Base-by-base conservation (phyloP, 2,113 vertebrate genomes). In the Dromiciops gliroides region DNA sequence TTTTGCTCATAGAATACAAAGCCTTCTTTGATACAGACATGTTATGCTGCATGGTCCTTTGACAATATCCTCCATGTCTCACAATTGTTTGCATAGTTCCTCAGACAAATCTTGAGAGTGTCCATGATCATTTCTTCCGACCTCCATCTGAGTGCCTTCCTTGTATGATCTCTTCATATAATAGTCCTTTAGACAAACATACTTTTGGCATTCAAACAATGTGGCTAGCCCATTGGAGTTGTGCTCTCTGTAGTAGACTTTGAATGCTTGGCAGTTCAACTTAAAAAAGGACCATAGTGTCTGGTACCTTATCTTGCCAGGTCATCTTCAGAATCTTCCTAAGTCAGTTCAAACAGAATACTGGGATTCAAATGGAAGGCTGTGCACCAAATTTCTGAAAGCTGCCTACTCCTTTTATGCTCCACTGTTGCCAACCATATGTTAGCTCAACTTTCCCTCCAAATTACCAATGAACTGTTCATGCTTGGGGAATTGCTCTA, bases 1-100 rank as follows among this genome's bases (percentile, higher is more conserved):
- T 4, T 37, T 67, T 67, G 60, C 60, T 67, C 60, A 67, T 14
- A 14, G 31, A 67, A 37, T 67, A 37, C 31, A 67, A 31, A 37
- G 31, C 4, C 12, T 67, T 67, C 60, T 67, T 67, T 37, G 51
- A 93, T 90, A 60, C 90, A 93, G n/a, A 44, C 22, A 92, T 51
- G 67, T 92, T 23, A 4, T 44, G n/a, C 91, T 91, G 48, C 31
- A 75, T 89, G 48, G 89, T 92, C 93, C 91, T 94, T 51, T 94
- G 47, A 50, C 93, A 95, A 48, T 90, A n/a, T 14, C 31, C 11
- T 14, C 56, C 31, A 67, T 37, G 60, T 67, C 24, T 67, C 22
- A 1, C 31, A 67, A 37, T 4, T 67, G 56, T 37, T 67, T 67
- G 3, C 31, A 67, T 5, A 37, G 60, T 67, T 67, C 60, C 37